Base-by-base conservation (phyloP, 2,888 invertebrate species). In the Apamea sordens region DNA sequence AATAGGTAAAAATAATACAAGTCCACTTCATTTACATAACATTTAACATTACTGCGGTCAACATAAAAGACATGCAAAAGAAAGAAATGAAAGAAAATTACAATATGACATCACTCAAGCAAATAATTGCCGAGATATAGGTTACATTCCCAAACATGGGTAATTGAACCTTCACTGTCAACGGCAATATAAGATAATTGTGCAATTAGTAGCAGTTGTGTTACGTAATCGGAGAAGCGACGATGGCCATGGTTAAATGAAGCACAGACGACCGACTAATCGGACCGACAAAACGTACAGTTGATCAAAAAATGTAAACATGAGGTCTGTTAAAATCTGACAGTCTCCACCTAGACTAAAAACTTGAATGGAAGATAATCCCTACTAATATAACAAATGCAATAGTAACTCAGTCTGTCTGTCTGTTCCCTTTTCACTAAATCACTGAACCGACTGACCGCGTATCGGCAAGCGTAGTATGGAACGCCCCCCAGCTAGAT, bases 101-200 rank as follows among this genome's bases (percentile, higher is more conserved):
- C 70, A 64, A 21, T 64, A 72, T 76, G 81, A 82, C 61, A 64
- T 80, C 75, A 79, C 80, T 84, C 81, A 70, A 84, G 77, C 65
- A 69, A 78, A 87, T 82, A 80, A 76, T 76, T 76, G 65, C 76
- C 28, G 41, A 70, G 69, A 89, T 83, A 83, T 87, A 80, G 79
- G 84, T 88, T 86, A 88, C 84, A 86, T 83, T 68, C 70, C 73
- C 72, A 81, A 80, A 86, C 85, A 74, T 86, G 86, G 88, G 88
- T 89, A 92, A 90, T 90, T 90, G 90, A 89, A 90, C 88, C 88
- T 82, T 85, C 82, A 86, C 86, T 89, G 90, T 90, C 90, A 88
- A 89, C 88, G 89, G 84, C 85, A 90, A 90, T 90, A 90, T 87
- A 90, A 90, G 90, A 90, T 91, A 91, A 92, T 91, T 91, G 91